Percentiles rank a stretch among this genome's conserved stretches.
These are phyloP conservation scores for Enteromius afrohamiltoni DNA, from an alignment of 2,797 vertebrate species.

Conservation along the genomic window DNA sequence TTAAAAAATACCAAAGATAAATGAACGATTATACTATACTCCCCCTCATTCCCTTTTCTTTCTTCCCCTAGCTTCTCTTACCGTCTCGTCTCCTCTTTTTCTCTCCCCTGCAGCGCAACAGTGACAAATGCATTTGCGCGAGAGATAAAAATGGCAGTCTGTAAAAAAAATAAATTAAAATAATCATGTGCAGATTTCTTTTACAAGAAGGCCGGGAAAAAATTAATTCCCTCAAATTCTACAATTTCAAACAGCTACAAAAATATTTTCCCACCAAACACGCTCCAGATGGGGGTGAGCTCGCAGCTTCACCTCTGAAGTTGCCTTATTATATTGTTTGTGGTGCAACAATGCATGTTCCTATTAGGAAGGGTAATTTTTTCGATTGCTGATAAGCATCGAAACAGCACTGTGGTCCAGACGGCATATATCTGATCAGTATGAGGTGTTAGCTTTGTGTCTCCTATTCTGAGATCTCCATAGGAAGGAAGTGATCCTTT, in stretches of 20 bases:
- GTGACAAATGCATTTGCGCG: constrained; percentile 18
- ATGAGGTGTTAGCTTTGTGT: constrained; percentile 51
- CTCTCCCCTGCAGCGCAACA: constrained; percentile 25
- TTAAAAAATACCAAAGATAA: constrained; percentile 23
- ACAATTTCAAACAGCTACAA: constrained; percentile 62
- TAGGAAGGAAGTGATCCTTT: constrained; percentile 53
- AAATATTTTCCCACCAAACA: constrained; percentile 62
- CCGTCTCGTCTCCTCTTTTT: not conserved
- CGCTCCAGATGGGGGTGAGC: constrained; percentile 51
- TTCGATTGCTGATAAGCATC: constrained; percentile 55
- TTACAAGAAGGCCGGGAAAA: constrained; percentile 37
- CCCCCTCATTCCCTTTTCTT: not conserved
- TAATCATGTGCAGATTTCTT: constrained; percentile 54
- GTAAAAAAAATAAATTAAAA: constrained; percentile 29
- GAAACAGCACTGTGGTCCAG: constrained; percentile 37
- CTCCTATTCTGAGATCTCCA: constrained; percentile 41
- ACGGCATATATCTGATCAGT: constrained; percentile 55
- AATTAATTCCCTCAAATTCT: constrained; percentile 45
- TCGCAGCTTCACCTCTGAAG: constrained; percentile 36
- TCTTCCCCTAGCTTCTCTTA: not conserved
- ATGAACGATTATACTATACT: not conserved
- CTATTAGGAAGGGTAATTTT: constrained; percentile 44
- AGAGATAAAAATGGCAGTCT: constrained; percentile 31
- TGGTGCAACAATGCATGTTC: constrained; percentile 45
- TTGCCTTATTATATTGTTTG: constrained; percentile 42